Evolutionary conservation across 1,140 invertebrate species (phyloP).

Genomic region (Riptortus pedestris): DNA sequence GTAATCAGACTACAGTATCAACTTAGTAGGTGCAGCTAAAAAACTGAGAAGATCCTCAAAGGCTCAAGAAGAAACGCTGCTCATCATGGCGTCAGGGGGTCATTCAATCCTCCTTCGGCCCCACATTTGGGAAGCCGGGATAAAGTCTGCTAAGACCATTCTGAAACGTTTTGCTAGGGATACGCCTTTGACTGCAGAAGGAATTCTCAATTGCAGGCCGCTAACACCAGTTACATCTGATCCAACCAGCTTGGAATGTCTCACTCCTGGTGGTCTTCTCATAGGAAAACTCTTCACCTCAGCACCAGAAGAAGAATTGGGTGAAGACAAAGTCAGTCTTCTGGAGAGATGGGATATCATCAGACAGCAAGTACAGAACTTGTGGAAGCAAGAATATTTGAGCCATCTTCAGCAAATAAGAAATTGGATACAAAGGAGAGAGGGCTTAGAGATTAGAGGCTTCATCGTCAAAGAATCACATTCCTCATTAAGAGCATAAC

Average conservation of each 20-base stretch:
- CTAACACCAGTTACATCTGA: slow-evolving; percentile 30
- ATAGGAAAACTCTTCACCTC: slow-evolving; percentile 28
- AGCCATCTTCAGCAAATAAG: slow-evolving; percentile 20
- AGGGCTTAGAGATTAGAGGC: not conserved
- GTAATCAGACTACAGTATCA: slow-evolving; percentile 37
- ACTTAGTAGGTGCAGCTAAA: slow-evolving; percentile 35
- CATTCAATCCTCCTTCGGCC: too few species aligned
- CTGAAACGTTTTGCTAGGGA: slow-evolving; percentile 14
- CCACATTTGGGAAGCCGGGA: too few species aligned
- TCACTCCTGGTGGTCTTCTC: slow-evolving; percentile 33
- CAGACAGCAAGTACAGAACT: slow-evolving; percentile 4
- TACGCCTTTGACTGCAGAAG: slow-evolving; percentile 34
- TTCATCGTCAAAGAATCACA: too few species aligned
- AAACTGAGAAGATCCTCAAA: too few species aligned
- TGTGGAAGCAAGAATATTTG: slow-evolving; percentile 27
- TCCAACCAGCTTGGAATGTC: slow-evolving; percentile 29
- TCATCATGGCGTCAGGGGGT: too few species aligned
- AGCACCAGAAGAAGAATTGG: not conserved
- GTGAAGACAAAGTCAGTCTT: not conserved
- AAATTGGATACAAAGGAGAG: slow-evolving; percentile 18
- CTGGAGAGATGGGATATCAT: slow-evolving; percentile 5
- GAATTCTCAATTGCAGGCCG: slow-evolving; percentile 31
- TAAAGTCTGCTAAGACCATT: too few species aligned
- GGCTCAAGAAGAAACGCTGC: too few species aligned
- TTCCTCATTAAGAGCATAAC: too few species aligned